Percentiles rank a stretch among this genome's conserved stretches.
These are phyloP conservation scores for Tetheella fluctuosa DNA, from an alignment of 2,888 invertebrate genomes.

Conservation along the genomic window DNA sequence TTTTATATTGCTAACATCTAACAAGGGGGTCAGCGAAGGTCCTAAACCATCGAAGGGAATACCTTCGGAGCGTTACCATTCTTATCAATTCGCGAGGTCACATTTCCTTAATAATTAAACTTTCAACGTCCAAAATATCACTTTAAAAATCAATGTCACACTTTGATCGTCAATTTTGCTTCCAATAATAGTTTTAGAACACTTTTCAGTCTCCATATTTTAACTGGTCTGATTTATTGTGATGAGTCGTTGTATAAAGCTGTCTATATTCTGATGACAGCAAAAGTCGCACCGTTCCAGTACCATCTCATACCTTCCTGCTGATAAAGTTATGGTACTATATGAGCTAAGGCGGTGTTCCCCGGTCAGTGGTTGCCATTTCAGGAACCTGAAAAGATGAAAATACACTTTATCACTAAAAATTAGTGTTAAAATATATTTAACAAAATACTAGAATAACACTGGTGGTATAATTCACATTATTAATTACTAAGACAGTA, in stretches of 20 bases:
- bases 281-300: not conserved
- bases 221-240: conserved; percentile 51
- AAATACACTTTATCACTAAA: not conserved
- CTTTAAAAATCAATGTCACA: conserved; percentile 40
- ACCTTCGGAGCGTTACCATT: conserved; percentile 11
- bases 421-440: not conserved
- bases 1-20: not conserved
- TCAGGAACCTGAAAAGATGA: not conserved
- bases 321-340: not conserved
- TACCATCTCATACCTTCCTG: not conserved
- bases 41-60: not conserved
- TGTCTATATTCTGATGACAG: conserved; percentile 11
- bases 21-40: not conserved
- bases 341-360: not conserved
- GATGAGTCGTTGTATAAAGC: conserved; percentile 46
- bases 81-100: conserved; percentile 55
- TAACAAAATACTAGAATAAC: too few relatives aligned
- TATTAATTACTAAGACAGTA: too few relatives aligned
- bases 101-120: conserved; percentile 38
- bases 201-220: conserved; percentile 54
- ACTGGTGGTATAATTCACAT: too few relatives aligned
- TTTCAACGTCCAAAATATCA: conserved; percentile 56
- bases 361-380: not conserved
- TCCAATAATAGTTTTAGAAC: conserved; percentile 56
- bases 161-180: conserved; percentile 49